Conservation (phyloP, 1,140 invertebrate genomes). For the Heliconius eleuchia region DNA sequence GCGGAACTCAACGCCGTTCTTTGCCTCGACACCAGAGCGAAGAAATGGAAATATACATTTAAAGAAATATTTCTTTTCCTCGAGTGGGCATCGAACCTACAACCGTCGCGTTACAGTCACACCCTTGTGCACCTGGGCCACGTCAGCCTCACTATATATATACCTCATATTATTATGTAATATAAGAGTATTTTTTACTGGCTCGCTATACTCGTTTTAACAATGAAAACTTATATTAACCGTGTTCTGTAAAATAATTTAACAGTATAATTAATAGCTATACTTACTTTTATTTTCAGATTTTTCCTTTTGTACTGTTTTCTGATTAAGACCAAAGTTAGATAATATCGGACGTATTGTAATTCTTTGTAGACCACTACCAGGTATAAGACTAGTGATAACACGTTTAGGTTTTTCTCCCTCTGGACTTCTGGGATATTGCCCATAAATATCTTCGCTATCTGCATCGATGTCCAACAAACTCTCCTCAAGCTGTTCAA, state of each 20-base stretch:
- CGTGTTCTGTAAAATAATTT: neutral
- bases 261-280: neutral
- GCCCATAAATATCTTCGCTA: constrained; percentile 54
- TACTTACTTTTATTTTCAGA: constrained; percentile 54
- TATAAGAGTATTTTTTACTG: neutral
- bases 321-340: constrained; percentile 43
- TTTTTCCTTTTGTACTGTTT: constrained; percentile 54
- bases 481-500: constrained; percentile 71
- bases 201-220: neutral
- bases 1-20: too few species aligned
- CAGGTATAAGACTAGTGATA: constrained; percentile 60
- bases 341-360: constrained; percentile 59
- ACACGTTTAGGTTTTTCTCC: constrained; percentile 65
- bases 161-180: neutral
- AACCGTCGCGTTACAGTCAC: too few species aligned
- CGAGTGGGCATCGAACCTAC: too few species aligned
- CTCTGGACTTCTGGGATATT: constrained; percentile 56
- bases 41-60: too few species aligned
- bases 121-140: too few species aligned
- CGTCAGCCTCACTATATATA: too few species aligned
- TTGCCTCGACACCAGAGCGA: too few species aligned
- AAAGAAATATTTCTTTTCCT: too few species aligned
- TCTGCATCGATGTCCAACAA: constrained; percentile 74
- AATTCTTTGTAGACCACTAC: constrained; percentile 68
- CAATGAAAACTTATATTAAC: neutral